phyloP scores from a whole-genome alignment of 2,113 vertebrate genomes.

The Eclectus roratus region DNA sequence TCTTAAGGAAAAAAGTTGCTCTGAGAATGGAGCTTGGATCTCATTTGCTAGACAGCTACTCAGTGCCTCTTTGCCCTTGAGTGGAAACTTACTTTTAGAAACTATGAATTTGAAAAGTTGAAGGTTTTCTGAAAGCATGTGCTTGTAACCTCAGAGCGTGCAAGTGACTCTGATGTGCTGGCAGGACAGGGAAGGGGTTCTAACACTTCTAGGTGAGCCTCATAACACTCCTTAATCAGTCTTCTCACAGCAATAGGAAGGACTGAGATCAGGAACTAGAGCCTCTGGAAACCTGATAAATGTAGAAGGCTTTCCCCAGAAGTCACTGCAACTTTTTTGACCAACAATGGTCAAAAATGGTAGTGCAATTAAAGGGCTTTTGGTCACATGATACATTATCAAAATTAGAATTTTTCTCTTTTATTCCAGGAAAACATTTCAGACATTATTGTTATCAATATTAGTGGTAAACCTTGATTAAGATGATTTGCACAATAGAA shows the following conservation, averaged over 20 bases:
- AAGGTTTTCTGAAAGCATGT: not conserved
- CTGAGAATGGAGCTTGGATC: not conserved
- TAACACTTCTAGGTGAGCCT: not conserved
- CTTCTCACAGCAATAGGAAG: not conserved
- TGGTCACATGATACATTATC: conserved; percentile 24
- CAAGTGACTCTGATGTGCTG: not conserved
- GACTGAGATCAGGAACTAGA: not conserved
- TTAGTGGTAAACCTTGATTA: conserved; percentile 34
- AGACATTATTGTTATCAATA: conserved; percentile 28
- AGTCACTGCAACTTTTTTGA: not conserved
- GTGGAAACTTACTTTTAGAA: not conserved
- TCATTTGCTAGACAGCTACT: not conserved
- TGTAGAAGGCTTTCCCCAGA: not conserved
- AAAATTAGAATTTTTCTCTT: conserved; percentile 61
- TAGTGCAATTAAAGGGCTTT: conserved; percentile 7
- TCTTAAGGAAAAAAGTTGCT: not conserved
- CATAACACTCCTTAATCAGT: rapidly evolving
- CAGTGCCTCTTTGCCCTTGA: not conserved
- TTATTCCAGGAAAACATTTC: conserved; percentile 66
- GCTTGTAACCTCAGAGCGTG: not conserved
- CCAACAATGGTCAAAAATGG: not conserved
- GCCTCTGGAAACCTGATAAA: not conserved
- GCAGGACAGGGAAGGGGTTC: not conserved
- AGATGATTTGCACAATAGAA: conserved; percentile 19
- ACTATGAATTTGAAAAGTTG: not conserved